Base-by-base conservation (phyloP, 2,888 invertebrate genomes). In the Baccha elongata region DNA sequence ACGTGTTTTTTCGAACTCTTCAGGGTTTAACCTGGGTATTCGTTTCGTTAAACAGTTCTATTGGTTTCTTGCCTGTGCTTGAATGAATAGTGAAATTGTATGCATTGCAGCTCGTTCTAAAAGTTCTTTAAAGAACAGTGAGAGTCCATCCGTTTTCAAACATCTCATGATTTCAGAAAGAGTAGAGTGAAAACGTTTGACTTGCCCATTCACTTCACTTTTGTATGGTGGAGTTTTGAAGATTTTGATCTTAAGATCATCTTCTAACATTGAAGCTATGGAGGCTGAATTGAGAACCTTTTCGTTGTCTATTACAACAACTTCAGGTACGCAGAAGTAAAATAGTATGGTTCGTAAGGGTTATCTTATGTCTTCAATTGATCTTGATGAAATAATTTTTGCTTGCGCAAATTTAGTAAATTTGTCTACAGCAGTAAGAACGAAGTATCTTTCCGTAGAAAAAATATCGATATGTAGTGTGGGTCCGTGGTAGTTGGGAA, bases 361-460 rank as follows among this genome's bases (percentile, higher is more conserved):
- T 44, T 21, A 23, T 60, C 62, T 74, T 0, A 72, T 55, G 11
- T 80, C 72, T 60, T 76, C 60, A 8, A 42, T 42, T 11, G 60
- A 32, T 21, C 21, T 23, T 6, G 60, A 60, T 23, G 17, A 21
- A 4, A 60, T 17, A 7, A 42, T 50, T 26, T n/a, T 40, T 8
- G 40, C 23, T 40, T 65, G 52, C 1, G 67, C 52, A 26, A 29
- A 67, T 13, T 53, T 62, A 10, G 40, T 3, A 23, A 40, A 50
- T 84, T n/a, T n/a, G n/a, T n/a, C n/a, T n/a, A n/a, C n/a, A n/a
- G 80, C 84, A 0, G 84, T 81, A 0, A 84, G 26, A 0, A 74
- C 78, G 2, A 60, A 13, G 13, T 72, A 26, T 40, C 32, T 67
- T 67, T 85, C 58, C 11, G 65, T 79, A 2, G 42, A 60, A n/a